Base-by-base conservation (phyloP, 1,140 invertebrate genomes). In the Sitophilus oryzae region DNA sequence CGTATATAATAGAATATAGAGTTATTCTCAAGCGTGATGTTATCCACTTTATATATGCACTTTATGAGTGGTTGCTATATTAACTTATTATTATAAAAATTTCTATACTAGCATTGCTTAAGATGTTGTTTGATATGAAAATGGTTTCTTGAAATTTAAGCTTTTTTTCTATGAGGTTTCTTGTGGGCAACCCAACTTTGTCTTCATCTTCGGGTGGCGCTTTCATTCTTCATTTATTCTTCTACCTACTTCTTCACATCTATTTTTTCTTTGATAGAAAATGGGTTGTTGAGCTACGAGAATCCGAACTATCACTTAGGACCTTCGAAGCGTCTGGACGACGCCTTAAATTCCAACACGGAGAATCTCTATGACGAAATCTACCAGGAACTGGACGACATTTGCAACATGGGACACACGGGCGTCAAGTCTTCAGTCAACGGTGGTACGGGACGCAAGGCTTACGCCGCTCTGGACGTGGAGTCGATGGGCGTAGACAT, bases 231-330 rank as follows among this genome's bases (percentile, higher is more conserved):
- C 11, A 30, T 30, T 30, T 30, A 30, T 30, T 30, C 25, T 6
- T 30, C 25, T 30, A n/a, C n/a, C n/a, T n/a, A n/a, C n/a, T n/a
- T n/a, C n/a, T n/a, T n/a, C n/a, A n/a, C n/a, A n/a, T n/a, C n/a
- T n/a, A n/a, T n/a, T n/a, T n/a, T 61, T 59, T 66, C 69, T 70
- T 62, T 80, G 77, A n/a, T 79, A 90, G 89, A 90, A 76, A 91
- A 89, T 77, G 87, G 87, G 64, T 79, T 89, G 40, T 76, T 90
- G 61, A 90, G 88, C 60, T 91, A 89, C 74, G 86, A 90, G 74
- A 91, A 91, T 72, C 88, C 88, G 6, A 90, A 91, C 73, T 91
- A 91, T 71, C 86, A 89, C 64, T 75, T 90, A 71, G 84, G 86
- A 63, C 83, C 85, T 40, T 80, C 84, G 15, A 54, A 47, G 20